Percentiles rank a stretch among this genome's conserved stretches.
Conservation (phyloP, 1,140 invertebrate genomes). For the Anoplolepis gracilipes region DNA sequence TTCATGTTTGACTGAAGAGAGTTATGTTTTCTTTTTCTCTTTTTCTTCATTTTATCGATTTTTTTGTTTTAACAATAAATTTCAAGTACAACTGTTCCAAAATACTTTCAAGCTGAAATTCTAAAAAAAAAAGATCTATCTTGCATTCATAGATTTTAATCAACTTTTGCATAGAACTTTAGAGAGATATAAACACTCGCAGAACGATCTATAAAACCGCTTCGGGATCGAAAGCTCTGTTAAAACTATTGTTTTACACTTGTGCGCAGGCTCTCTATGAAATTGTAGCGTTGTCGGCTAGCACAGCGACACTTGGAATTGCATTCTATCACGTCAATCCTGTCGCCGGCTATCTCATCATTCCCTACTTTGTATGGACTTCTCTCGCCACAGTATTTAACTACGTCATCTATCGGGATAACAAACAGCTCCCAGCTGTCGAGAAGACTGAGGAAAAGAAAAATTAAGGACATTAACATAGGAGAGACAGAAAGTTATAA, state of each 20-base stretch:
- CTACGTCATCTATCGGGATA: slow-evolving; percentile 90
- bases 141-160: background rate
- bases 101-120: background rate
- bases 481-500: background rate
- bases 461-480: slow-evolving; percentile 55
- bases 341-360: slow-evolving; percentile 89
- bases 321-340: slow-evolving; percentile 90
- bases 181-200: background rate
- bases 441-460: slow-evolving; percentile 65
- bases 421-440: slow-evolving; percentile 73
- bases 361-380: slow-evolving; percentile 94
- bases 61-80: background rate
- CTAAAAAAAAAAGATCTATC: background rate
- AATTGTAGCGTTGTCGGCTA: slow-evolving; percentile 88
- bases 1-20: no score
- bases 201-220: background rate
- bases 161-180: background rate
- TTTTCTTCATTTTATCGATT: no score
- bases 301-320: slow-evolving; percentile 88
- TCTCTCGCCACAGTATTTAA: slow-evolving; percentile 89
- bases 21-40: no score
- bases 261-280: slow-evolving; percentile 90
- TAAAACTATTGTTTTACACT: slow-evolving; percentile 39
- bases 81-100: background rate
- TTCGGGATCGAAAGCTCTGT: slow-evolving; percentile 15